Evolutionary conservation across 2,888 invertebrate species (phyloP), one percentile per base, ranked within the genome.

Genomic region (Andrena hattorfiana): DNA sequence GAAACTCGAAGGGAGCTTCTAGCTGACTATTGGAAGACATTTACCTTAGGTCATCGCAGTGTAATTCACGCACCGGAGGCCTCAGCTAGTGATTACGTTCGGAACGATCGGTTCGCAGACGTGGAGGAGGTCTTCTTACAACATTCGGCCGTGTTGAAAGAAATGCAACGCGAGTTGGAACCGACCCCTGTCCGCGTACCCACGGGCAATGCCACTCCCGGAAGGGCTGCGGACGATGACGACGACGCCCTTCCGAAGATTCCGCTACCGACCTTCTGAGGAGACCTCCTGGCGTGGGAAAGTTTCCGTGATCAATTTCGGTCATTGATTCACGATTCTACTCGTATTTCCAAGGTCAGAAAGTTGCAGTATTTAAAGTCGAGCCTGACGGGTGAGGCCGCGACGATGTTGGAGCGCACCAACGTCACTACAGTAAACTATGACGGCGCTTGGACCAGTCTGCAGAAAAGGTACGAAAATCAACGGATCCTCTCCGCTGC

Each of bases 121-220:
- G 0, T 35, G 2, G 35, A 35, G 10, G 35, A 35, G 2, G 2
- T 10, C 2, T 35, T 0, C 0, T 10, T 35, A 0, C 35, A 35
- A 10, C 35, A 35, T 3, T 10, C 10, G 10, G 10, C 35, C 35
- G 0, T 2, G 10, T 35, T 35, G 35, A 35, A 10, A 3, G 35
- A 35, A 2, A 35, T 35, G 10, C 10, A 2, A 0, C 35, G 35
- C 10, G 10, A 10, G 10, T 3, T 35, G 10, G 0, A 10, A 2
- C 35, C 35, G 10, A 0, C 8, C 2, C 2, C 35, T 2, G 10
- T 0, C 10, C 0, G 0, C 0, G 10, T 0, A 0, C 0, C 35
- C 2, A 35, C 0, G 35, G 35, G 2, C 10, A 0, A 2, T 10
- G 2, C 35, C 0, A 0, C 35, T 10, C 2, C 35, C 10, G 10